Base-by-base conservation (phyloP, 2,888 invertebrate species). In the Lycaena phlaeas region DNA sequence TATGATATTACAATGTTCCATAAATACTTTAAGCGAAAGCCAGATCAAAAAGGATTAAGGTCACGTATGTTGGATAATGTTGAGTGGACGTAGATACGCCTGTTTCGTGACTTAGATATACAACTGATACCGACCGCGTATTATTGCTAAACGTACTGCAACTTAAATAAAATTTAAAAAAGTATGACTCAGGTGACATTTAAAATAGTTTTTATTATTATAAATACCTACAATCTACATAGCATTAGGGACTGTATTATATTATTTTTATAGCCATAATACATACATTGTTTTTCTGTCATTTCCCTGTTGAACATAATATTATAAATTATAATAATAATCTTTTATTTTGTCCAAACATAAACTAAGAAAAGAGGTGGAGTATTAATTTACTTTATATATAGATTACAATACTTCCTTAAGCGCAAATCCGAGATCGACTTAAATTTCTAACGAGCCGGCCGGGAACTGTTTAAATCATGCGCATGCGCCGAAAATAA, bases 401-500 rank as follows among this genome's bases (percentile, higher is more conserved):
- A n/a, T n/a, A n/a, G n/a, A n/a, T n/a, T n/a, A n/a, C n/a, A n/a
- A n/a, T n/a, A 57, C 56, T 64, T 60, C 58, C 61, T 59, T 46
- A 38, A 49, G 51, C 54, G 61, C 58, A 60, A 59, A 65, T 66
- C 61, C 60, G 49, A 48, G 52, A 67, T 64, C 57, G 61, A 64
- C 57, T 74, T 63, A 59, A 64, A 65, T 68, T 59, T 59, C 65
- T 56, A 62, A 58, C 59, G 54, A 53, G 52, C 51, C 44, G 56
- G 55, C 63, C 57, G 67, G 58, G 66, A 68, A 67, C 68, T 68
- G 74, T 70, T 74, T 78, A 77, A 79, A 79, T 76, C 76, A 75
- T 72, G 68, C 73, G 68, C 68, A 49, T 56, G 63, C 61, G 63
- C 77, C 69, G 53, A 75, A 84, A 84, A 84, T 84, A 84, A 69